phyloP scores from a whole-genome alignment of 2,888 invertebrate genomes.

The Margaritifera margaritifera region DNA sequence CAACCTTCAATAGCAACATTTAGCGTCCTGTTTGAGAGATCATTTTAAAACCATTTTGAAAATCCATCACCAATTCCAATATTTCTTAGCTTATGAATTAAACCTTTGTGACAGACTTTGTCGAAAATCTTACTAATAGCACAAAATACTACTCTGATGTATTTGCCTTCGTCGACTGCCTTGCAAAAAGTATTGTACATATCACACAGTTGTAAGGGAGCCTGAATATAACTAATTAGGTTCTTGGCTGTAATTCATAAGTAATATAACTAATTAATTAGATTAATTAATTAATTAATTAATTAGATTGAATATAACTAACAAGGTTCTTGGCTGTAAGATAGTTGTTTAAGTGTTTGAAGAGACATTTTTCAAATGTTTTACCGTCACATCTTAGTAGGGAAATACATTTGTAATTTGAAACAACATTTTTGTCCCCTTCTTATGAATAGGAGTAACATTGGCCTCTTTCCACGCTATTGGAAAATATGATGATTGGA shows the following conservation, averaged over 20 bases:
- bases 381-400: constrained; percentile 5
- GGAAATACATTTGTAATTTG: constrained; percentile 11
- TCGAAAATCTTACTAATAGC: constrained; percentile 8
- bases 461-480: constrained; percentile 1
- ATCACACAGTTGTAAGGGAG: no score
- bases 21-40: constrained; percentile 3
- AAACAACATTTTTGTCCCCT: background rate
- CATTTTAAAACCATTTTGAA: background rate
- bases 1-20: constrained; percentile 4
- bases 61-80: constrained; percentile 3
- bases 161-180: no score
- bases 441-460: constrained; percentile 2
- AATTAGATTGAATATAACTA: background rate
- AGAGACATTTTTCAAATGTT: constrained; percentile 2
- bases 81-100: constrained; percentile 2
- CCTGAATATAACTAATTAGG: background rate
- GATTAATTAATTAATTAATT: no score
- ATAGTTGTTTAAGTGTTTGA: background rate
- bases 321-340: constrained; percentile 2
- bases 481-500: background rate
- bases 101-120: constrained; percentile 7
- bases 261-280: no score
- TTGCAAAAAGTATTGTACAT: no score
- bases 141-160: no score
- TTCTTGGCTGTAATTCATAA: constrained; percentile 3